These are phyloP conservation scores for Phyllotis vaccarum DNA, from an alignment of 2,797 vertebrate genomes.

Conservation along the genomic window DNA sequence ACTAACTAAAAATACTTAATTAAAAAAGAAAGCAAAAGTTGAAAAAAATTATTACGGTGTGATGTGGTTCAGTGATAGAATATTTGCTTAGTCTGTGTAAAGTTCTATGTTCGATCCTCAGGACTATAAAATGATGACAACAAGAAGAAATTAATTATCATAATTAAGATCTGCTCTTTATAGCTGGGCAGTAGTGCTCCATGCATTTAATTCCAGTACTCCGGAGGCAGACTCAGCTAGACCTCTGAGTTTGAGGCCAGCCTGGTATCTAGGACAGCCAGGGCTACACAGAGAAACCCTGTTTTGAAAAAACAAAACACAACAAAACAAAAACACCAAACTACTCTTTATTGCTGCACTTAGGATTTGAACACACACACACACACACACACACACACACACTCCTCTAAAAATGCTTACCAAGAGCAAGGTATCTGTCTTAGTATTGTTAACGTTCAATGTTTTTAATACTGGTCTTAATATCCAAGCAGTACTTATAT, in stretches of 20 bases:
- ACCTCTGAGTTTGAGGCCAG: background rate
- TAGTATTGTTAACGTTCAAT: slow-evolving; percentile 21
- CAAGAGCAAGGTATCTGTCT: background rate
- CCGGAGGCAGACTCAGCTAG: background rate
- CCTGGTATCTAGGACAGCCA: background rate
- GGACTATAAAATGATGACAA: background rate
- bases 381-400: background rate
- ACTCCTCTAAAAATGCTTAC: slow-evolving; percentile 36
- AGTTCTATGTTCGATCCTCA: background rate
- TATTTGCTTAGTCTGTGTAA: background rate
- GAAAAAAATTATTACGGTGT: background rate
- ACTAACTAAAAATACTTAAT: background rate
- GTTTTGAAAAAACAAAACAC: background rate
- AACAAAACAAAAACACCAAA: background rate
- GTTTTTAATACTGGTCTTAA: background rate
- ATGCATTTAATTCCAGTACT: background rate
- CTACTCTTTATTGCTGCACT: background rate
- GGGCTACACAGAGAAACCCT: background rate
- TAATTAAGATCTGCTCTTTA: background rate
- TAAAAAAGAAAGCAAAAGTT: background rate
- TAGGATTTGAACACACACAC: slow-evolving; percentile 26
- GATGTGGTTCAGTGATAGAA: background rate
- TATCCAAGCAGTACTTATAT: slow-evolving; percentile 33
- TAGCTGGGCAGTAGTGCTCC: background rate
- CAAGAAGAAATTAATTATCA: background rate